Evolutionary conservation across 2,113 vertebrate species (phyloP), one percentile per base, ranked within the genome.

Genomic region (Euleptes europaea): DNA sequence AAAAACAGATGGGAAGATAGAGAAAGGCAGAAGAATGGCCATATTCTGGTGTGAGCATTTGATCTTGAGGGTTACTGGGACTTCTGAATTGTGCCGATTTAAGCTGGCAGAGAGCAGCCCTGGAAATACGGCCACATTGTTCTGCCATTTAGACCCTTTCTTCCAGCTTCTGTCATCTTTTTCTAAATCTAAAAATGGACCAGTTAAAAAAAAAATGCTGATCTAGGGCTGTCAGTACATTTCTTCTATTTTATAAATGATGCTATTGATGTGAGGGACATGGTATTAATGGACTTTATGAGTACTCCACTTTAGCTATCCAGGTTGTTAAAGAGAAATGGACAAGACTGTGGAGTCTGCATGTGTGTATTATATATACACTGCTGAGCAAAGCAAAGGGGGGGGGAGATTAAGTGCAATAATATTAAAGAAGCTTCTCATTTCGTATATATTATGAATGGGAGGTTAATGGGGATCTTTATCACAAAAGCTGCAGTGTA

Each of bases 231-330:
- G 88, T 90, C 91, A 76, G 67, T 70, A 82, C 85, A 82, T 88
- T 85, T 82, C 71, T 57, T 78, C 70, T 49, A 84, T 60, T 90
- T 89, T 94, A 92, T 91, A 91, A 95, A 95, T 92, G 72, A 91
- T 86, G 71, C 90, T 92, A 90, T 92, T 91, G 85, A 69, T 84
- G 80, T 94, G 93, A 92, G 95, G 93, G 94, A 94, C 87, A 60
- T 42, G 78, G 69, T 89, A 84, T 90, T 95, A 90, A 93, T 93
- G 84, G 88, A 42, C 60, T 79, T 89, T 90, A 81, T 85, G 85
- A 76, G 75, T 80, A 75, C 71, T 92, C 72, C 89, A 77, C 67
- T 91, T 92, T 88, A 92, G 85, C 69, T 33, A 60, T 51, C 80
- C 49, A 11, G 83, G 60, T 42, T 90, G 84, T 87, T 86, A 84